Evolutionary conservation across 2,113 vertebrate species (phyloP).

Genomic region (Corapipo altera): DNA sequence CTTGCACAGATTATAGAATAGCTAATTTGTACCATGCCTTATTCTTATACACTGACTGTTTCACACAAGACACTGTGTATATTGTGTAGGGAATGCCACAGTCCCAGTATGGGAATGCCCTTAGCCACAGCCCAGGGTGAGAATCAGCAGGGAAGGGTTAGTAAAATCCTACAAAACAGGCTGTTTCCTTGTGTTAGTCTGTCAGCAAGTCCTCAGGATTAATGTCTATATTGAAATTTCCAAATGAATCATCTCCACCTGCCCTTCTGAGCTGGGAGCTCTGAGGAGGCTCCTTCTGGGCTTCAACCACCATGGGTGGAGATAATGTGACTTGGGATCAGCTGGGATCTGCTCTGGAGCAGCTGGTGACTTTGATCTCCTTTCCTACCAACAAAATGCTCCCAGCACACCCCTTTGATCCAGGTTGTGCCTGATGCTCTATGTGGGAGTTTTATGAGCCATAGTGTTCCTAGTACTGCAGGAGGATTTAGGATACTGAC

Average conservation of each 20-base stretch:
- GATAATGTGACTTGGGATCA: background rate
- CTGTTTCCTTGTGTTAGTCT: background rate
- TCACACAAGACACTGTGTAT: background rate
- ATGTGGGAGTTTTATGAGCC: background rate
- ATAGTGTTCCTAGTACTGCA: background rate
- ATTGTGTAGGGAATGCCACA: constrained; percentile 11
- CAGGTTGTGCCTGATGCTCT: background rate
- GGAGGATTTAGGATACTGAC: background rate
- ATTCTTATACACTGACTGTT: constrained; percentile 3
- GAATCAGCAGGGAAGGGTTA: background rate
- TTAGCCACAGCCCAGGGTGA: background rate
- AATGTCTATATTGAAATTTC: background rate
- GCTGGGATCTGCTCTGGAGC: background rate
- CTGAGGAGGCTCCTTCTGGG: background rate
- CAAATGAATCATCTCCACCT: constrained; percentile 26
- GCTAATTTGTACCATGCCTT: background rate
- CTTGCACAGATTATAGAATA: background rate
- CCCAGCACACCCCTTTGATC: background rate
- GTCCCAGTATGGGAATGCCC: background rate
- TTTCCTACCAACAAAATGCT: background rate
- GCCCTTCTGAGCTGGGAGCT: background rate
- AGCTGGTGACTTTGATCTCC: background rate
- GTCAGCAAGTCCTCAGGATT: background rate
- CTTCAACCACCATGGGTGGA: background rate
- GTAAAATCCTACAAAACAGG: background rate